phyloP scores from a whole-genome alignment of 2,113 vertebrate genomes.

The Felis catus region DNA sequence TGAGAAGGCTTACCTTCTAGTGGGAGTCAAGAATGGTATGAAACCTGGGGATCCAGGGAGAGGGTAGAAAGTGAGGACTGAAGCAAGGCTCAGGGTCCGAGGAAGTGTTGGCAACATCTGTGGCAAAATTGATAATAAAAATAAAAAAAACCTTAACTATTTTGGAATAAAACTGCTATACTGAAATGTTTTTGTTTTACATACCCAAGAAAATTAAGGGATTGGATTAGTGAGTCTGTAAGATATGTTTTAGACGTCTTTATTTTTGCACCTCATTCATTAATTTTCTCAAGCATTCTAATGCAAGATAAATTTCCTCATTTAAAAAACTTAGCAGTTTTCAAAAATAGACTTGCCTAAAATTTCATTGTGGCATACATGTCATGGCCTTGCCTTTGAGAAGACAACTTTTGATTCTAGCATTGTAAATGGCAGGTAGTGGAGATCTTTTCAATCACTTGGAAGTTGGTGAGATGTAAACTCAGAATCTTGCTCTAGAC shows the following conservation, averaged over 20 bases:
- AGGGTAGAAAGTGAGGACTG: background rate
- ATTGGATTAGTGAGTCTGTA: background rate
- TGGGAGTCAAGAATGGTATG: background rate
- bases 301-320: slow-evolving; percentile 19
- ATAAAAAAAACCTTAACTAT: background rate
- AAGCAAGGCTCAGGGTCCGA: background rate
- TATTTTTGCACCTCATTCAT: background rate
- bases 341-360: background rate
- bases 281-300: background rate
- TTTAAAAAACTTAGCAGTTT: background rate
- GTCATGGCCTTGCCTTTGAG: background rate
- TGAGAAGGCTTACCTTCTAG: background rate
- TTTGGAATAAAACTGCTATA: background rate
- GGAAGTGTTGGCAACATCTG: background rate
- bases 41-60: background rate
- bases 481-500: background rate
- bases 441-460: background rate
- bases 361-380: background rate
- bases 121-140: background rate
- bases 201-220: background rate
- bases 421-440: background rate
- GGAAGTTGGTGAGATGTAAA: background rate
- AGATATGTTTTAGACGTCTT: background rate
- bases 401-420: background rate
- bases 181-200: background rate